Evolutionary conservation across 2,113 vertebrate genomes (phyloP).

Genomic region (Gymnarchus niloticus): DNA sequence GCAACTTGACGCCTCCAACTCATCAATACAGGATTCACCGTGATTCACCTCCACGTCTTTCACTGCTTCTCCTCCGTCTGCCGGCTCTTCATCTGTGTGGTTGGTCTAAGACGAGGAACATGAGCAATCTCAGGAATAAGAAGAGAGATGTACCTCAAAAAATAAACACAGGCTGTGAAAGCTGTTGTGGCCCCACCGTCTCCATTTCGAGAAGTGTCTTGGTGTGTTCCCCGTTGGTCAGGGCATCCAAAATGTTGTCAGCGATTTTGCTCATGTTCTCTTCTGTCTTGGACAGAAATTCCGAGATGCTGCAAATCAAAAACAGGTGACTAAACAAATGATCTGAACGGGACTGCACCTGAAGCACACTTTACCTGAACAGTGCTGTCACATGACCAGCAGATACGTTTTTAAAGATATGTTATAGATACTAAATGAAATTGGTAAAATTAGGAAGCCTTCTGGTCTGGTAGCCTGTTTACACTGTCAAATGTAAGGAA

Average conservation of each 20-base stretch:
- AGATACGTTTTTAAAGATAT: background rate
- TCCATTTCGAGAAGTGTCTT: slow-evolving; percentile 69
- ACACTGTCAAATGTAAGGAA: background rate
- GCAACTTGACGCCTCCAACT: background rate
- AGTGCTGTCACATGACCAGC: too few relatives aligned
- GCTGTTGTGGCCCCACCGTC: slow-evolving; percentile 55
- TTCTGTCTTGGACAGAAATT: slow-evolving; percentile 78
- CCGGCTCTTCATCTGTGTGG: slow-evolving; percentile 50
- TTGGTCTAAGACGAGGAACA: slow-evolving; percentile 34
- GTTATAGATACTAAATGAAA: background rate
- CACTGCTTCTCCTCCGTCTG: slow-evolving; percentile 32
- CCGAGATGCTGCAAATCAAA: slow-evolving; percentile 44
- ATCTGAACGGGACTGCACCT: background rate
- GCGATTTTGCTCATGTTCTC: slow-evolving; percentile 82
- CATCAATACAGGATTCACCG: background rate
- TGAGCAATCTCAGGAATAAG: background rate
- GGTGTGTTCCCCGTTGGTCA: slow-evolving; percentile 89
- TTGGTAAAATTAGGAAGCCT: background rate
- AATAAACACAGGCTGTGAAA: background rate
- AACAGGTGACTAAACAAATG: background rate
- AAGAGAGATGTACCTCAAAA: background rate
- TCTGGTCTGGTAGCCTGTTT: background rate
- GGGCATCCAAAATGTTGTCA: slow-evolving; percentile 86
- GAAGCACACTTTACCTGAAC: too few relatives aligned
- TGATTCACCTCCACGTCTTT: slow-evolving; percentile 62